Percentiles rank a stretch among this genome's conserved stretches.
These are phyloP conservation scores for Arnoldichthys spilopterus DNA, from an alignment of 2,797 vertebrate genomes.

Conservation along the genomic window DNA sequence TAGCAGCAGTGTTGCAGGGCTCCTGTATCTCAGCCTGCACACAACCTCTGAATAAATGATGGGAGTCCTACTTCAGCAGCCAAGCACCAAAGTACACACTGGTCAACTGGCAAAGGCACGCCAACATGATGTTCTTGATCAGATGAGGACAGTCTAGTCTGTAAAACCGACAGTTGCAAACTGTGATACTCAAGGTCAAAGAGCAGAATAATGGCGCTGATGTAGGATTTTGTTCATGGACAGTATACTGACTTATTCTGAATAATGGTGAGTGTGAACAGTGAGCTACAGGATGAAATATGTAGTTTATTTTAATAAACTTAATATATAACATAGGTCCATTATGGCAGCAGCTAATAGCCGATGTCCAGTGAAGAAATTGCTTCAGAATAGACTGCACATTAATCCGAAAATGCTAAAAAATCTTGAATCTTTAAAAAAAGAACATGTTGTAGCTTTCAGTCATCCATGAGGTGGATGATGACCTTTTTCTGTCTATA, in stretches of 20 bases:
- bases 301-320: too few species aligned
- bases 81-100: constrained; percentile 44
- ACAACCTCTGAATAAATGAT: constrained; percentile 67
- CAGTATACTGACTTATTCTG: background rate
- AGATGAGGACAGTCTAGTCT: background rate
- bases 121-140: constrained; percentile 1
- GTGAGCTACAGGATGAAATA: too few species aligned
- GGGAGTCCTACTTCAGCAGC: constrained; percentile 57
- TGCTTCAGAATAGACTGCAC: too few species aligned
- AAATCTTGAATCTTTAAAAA: background rate
- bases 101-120: constrained; percentile 4
- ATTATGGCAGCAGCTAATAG: background rate
- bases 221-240: background rate
- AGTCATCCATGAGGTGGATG: too few species aligned
- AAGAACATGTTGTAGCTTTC: background rate
- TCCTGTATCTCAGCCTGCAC: constrained; percentile 43
- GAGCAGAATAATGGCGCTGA: background rate
- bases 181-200: background rate
- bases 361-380: background rate
- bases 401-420: too few species aligned
- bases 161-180: background rate
- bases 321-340: background rate
- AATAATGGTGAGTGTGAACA: too few species aligned
- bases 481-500: too few species aligned
- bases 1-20: constrained; percentile 34